Conservation (phyloP, 2,888 invertebrate genomes). For the Drosophila melanocephala region DNA sequence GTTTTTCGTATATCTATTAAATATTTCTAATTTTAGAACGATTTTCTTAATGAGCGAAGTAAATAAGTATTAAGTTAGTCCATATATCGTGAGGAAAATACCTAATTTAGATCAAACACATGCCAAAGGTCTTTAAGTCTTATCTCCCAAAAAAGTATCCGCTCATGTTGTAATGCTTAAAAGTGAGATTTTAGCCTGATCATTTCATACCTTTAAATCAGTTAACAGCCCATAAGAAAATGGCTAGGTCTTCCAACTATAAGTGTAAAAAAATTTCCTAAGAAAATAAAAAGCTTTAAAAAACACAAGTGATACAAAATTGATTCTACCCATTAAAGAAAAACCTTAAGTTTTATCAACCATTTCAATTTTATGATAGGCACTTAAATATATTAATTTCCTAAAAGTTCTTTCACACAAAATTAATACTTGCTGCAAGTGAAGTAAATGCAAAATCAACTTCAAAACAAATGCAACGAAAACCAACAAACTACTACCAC, state of each 20-base stretch:
- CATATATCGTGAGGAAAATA: not conserved
- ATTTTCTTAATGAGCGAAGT: not conserved
- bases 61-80: not conserved
- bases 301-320: not conserved
- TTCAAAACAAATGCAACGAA: conserved; percentile 11
- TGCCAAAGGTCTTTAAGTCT: rapidly evolving
- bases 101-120: not conserved
- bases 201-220: not conserved
- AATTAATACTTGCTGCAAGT: not conserved
- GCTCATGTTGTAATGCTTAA: not conserved
- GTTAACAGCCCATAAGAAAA: not conserved
- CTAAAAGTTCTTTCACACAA: not conserved
- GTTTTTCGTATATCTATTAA: not conserved
- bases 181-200: not conserved
- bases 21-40: rapidly evolving
- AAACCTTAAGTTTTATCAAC: not conserved
- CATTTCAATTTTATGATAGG: not conserved
- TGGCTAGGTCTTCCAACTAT: not conserved
- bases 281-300: not conserved
- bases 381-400: not conserved
- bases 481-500: not conserved
- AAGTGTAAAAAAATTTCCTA: not conserved
- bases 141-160: not conserved
- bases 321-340: not conserved
- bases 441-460: conserved; percentile 1